A percentile compares a stretch with the other conserved stretches of the same genome.
phyloP scores from a whole-genome alignment of 2,113 vertebrate species.

The Poeciliopsis prolifica region DNA sequence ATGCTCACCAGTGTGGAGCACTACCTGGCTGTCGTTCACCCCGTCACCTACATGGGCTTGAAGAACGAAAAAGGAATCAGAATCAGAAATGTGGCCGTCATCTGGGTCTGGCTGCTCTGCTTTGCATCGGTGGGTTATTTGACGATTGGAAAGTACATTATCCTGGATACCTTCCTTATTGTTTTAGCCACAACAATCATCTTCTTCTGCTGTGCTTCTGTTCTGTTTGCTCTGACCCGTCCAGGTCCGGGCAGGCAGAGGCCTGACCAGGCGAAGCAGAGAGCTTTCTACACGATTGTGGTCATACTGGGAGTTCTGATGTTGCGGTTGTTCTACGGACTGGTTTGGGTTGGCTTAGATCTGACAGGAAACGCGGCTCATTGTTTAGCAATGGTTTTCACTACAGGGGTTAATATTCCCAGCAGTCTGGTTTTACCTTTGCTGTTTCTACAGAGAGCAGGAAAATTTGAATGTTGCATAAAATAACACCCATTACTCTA shows the following conservation, averaged over 20 bases:
- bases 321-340: not conserved
- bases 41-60: not conserved
- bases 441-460: constrained; percentile 23
- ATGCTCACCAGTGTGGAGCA: constrained; percentile 19
- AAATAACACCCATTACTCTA: not conserved
- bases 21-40: constrained; percentile 7
- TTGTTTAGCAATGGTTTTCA: not conserved
- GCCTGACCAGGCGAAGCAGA: not conserved
- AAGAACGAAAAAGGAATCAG: not conserved
- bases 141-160: not conserved
- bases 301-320: not conserved
- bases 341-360: not conserved
- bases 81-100: not conserved
- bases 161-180: not conserved
- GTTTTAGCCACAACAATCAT: not conserved
- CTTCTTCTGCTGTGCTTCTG: constrained; percentile 13
- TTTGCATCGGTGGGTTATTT: not conserved
- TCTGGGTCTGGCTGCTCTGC: not conserved
- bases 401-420: constrained; percentile 1
- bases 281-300: not conserved
- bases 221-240: constrained; percentile 16
- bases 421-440: constrained; percentile 27
- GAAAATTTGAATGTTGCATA: not conserved
- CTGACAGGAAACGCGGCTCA: accelerated
- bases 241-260: constrained; percentile 1